Percentiles rank a stretch among this genome's conserved stretches.
These are phyloP conservation scores for Diachasmimorpha longicaudata DNA, from an alignment of 1,140 invertebrate genomes.

Conservation along the genomic window DNA sequence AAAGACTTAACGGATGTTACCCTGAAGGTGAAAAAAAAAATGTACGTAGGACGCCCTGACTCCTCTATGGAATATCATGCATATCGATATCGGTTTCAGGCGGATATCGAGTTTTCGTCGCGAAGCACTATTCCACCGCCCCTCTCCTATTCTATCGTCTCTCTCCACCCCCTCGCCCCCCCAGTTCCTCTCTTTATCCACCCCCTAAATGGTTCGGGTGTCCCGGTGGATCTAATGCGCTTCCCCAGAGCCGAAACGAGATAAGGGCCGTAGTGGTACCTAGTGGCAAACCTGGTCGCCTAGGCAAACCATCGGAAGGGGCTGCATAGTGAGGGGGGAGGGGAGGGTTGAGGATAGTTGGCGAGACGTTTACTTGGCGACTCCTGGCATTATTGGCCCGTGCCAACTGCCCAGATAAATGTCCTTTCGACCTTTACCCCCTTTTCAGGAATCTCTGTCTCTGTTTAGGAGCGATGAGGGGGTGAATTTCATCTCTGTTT, in stretches of 20 bases:
- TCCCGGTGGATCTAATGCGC: slow-evolving; percentile 28
- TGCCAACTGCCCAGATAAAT: slow-evolving; percentile 31
- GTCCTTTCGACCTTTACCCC: slow-evolving; percentile 7
- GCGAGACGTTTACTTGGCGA: slow-evolving; percentile 12
- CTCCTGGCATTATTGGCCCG: slow-evolving; percentile 24
- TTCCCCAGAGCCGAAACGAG: slow-evolving; percentile 10
- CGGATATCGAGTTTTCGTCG: slow-evolving; percentile 29
- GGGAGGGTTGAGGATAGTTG: slow-evolving; percentile 1
- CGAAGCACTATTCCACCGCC: slow-evolving; percentile 8
- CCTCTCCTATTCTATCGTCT: neutral
- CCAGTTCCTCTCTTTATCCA: slow-evolving; percentile 31
- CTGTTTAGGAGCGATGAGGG: neutral
- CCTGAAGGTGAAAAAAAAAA: neutral
- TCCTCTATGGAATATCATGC: neutral
- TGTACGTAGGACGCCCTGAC: neutral
- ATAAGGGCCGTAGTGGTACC: slow-evolving; percentile 18
- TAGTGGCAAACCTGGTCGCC: neutral
- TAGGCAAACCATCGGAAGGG: slow-evolving; percentile 19
- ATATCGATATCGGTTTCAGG: slow-evolving; percentile 18
- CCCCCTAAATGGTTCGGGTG: slow-evolving; percentile 13
- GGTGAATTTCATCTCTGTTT: neutral
- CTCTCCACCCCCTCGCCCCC: slow-evolving; percentile 30
- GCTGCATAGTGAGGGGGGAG: neutral
- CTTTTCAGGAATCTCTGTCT: neutral
- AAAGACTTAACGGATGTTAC: neutral